Conservation (phyloP, 2,113 vertebrate genomes). For the Caranx melampygus region DNA sequence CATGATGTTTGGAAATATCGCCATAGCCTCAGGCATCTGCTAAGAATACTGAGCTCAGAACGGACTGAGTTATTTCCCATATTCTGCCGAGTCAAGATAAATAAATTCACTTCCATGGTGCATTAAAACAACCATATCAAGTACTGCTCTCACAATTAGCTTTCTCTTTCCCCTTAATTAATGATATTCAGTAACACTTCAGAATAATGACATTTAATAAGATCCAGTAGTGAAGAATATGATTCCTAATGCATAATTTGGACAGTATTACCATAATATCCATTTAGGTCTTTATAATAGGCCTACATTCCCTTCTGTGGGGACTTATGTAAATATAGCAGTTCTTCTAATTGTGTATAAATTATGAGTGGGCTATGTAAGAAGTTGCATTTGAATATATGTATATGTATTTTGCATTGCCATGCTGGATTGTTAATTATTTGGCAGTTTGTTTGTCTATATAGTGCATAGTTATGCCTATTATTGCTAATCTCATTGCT, state of each 20-base stretch:
- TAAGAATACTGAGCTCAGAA: conserved; percentile 34
- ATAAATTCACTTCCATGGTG: conserved; percentile 59
- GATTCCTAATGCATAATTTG: conserved; percentile 62
- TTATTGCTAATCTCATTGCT: not conserved
- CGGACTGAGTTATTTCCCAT: conserved; percentile 39
- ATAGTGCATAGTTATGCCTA: not conserved
- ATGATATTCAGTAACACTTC: conserved; percentile 57
- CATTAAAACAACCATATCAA: conserved; percentile 46
- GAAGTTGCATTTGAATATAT: not conserved
- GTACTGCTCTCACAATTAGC: conserved; percentile 54
- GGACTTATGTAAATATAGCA: conserved; percentile 12
- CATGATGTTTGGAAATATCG: conserved; percentile 66
- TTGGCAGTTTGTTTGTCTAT: not conserved
- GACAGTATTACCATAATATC: conserved; percentile 57
- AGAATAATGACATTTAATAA: conserved; percentile 64
- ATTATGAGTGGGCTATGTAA: not conserved
- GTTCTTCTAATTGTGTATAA: conserved; percentile 9
- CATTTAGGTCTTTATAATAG: conserved; percentile 36
- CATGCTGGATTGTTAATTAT: not conserved
- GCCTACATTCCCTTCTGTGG: conserved; percentile 3
- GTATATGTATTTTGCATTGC: not conserved
- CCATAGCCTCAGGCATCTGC: conserved; percentile 52
- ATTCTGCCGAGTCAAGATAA: conserved; percentile 62
- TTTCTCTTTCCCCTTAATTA: conserved; percentile 59
- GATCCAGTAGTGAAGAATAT: conserved; percentile 52